phyloP scores from a whole-genome alignment of 2,113 vertebrate species.

The Aspiorhynchus laticeps region DNA sequence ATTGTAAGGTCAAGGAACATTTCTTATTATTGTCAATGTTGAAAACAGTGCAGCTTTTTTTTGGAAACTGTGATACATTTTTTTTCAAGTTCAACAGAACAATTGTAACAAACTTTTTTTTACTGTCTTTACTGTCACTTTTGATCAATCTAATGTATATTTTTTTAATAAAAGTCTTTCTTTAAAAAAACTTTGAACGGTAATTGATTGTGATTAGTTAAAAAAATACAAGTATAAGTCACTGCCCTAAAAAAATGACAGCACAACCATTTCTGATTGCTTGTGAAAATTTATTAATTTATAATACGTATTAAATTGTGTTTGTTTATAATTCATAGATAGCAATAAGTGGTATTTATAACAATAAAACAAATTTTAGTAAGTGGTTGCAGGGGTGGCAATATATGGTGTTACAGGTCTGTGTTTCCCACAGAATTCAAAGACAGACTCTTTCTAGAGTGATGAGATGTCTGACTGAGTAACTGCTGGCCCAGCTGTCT shows the following conservation, averaged over 20 bases:
- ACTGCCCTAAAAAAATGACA: background rate
- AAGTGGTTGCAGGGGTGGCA: background rate
- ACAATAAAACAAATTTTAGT: background rate
- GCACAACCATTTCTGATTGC: background rate
- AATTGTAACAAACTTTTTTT: background rate
- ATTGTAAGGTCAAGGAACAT: background rate
- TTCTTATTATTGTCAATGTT: background rate
- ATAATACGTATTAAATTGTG: background rate
- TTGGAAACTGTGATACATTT: too few species aligned
- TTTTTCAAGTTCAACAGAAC: too few species aligned
- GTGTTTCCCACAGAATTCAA: conserved; percentile 19
- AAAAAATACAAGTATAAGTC: background rate
- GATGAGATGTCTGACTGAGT: conserved; percentile 20
- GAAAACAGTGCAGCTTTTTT: background rate
- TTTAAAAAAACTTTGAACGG: background rate
- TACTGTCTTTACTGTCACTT: background rate
- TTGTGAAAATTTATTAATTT: background rate
- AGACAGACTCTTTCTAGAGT: background rate
- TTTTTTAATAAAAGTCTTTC: background rate
- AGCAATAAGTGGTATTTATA: background rate
- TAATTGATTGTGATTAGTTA: background rate
- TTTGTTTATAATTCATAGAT: background rate
- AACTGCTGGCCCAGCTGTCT: conserved; percentile 30
- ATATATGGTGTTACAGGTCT: background rate
- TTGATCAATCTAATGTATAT: background rate